Base-by-base conservation (phyloP, 1,140 invertebrate genomes). In the Euwallacea similis region DNA sequence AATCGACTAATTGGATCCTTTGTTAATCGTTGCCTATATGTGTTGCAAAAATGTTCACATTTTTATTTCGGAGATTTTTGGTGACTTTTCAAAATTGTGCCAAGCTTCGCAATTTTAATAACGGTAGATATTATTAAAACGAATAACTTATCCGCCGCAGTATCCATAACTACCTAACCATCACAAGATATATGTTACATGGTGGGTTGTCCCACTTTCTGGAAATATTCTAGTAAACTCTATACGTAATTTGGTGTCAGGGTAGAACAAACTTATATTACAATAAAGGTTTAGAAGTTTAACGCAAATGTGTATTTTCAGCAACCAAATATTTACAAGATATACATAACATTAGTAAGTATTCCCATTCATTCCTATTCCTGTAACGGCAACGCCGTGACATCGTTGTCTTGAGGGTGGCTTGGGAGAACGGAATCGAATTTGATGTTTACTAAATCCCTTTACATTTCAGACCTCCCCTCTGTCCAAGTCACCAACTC, bases 201-300 rank as follows among this genome's bases (percentile, higher is more conserved):
- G 46, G 46, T 10, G 46, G 13, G 46, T 50, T 50, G 46, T 50
- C 46, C 46, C 46, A 10, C 9, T 50, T 13, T 60, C 15, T 66
- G 33, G 42, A 71, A 74, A 67, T 69, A 75, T 55, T 71, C 70
- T 78, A 81, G 79, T 81, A 81, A 61, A 58, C 78, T 76, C 76
- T 81, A 82, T 82, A 82, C 81, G 81, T 82, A 82, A 82, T 81
- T 81, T 82, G 79, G 79, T 82, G 81, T 82, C 81, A 82, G 81
- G 81, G 81, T 82, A 82, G 81, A 76, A 76, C 77, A 75, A 76
- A 74, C 69, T 59, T 73, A 75, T 66, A 77, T 58, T 58, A 76
- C 61, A 74, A 33, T 62, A 70, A 64, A 66, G 41, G 8, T 72
- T 66, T 61, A 64, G 60, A 54, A 71, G 44, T 60, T 10, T 43